Conservation (phyloP, 2,888 invertebrate species). For the Drosophila tanythrix region DNA sequence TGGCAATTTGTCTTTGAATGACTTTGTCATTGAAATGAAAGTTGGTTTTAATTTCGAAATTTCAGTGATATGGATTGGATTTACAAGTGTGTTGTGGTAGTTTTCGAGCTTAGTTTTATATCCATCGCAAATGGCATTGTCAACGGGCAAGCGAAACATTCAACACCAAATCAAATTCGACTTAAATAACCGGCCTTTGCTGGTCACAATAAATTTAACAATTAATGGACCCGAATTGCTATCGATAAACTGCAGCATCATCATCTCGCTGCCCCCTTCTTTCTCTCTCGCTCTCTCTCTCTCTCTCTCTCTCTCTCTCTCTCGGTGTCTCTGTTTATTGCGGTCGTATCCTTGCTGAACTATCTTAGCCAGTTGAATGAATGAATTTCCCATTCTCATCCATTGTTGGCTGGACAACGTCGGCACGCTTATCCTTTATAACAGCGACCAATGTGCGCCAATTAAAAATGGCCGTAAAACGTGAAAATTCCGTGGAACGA, state of each 20-base stretch:
- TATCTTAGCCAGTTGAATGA: slow-evolving; percentile 1
- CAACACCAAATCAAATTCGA: slow-evolving; percentile 29
- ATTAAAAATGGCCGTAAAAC: slow-evolving; percentile 73
- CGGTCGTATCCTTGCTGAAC: slow-evolving; percentile 1
- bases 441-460: slow-evolving; percentile 39
- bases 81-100: slow-evolving; percentile 4
- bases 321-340: neutral
- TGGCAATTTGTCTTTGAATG: slow-evolving; percentile 62
- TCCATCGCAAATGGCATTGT: neutral
- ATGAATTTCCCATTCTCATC: slow-evolving; percentile 7
- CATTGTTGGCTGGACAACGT: slow-evolving; percentile 40
- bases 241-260: slow-evolving; percentile 64
- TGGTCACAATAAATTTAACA: slow-evolving; percentile 55
- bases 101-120: neutral
- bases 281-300: neutral
- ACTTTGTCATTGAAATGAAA: slow-evolving; percentile 67
- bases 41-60: slow-evolving; percentile 54
- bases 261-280: neutral
- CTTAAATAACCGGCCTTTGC: slow-evolving; percentile 35
- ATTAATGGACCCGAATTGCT: slow-evolving; percentile 53
- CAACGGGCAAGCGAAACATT: neutral
- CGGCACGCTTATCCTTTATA: slow-evolving; percentile 48
- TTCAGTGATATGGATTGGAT: slow-evolving; percentile 7
- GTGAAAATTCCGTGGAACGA: slow-evolving; percentile 48
- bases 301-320: neutral